phyloP scores from a whole-genome alignment of 2,888 invertebrate species.

The Eulithis prunata region DNA sequence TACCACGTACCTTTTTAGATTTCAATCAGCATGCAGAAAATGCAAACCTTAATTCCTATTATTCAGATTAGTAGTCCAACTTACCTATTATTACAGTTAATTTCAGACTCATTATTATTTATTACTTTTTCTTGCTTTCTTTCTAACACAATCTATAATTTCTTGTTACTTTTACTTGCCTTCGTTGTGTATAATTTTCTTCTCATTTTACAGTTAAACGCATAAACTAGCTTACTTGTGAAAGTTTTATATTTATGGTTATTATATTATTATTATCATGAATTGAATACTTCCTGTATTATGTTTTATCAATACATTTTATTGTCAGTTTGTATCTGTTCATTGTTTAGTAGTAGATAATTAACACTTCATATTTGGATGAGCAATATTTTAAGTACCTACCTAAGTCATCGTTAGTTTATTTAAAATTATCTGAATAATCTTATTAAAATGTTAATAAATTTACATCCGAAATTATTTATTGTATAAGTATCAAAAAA shows the following conservation, averaged over 20 bases:
- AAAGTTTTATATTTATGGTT: constrained; percentile 17
- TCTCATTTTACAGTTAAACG: constrained; percentile 23
- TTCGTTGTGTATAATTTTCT: constrained; percentile 27
- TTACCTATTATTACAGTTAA: neutral
- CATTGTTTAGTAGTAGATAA: neutral
- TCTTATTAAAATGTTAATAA: no score
- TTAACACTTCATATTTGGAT: neutral
- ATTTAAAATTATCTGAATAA: no score
- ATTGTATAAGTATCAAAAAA: no score
- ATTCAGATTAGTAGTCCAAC: constrained; percentile 1
- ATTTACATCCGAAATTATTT: no score
- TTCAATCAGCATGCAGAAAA: neutral
- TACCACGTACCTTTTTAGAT: no score
- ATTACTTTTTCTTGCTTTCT: constrained; percentile 18
- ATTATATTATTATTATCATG: constrained; percentile 1
- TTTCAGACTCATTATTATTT: constrained; percentile 20
- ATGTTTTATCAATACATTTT: neutral
- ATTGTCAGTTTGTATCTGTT: neutral
- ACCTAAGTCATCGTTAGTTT: no score
- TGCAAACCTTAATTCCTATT: neutral
- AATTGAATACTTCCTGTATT: constrained; percentile 5
- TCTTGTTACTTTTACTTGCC: constrained; percentile 24
- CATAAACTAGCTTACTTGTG: constrained; percentile 9
- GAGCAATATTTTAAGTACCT: no score
- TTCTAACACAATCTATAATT: constrained; percentile 19